phyloP scores from a whole-genome alignment of 2,113 vertebrate genomes.

The Poeciliopsis prolifica region DNA sequence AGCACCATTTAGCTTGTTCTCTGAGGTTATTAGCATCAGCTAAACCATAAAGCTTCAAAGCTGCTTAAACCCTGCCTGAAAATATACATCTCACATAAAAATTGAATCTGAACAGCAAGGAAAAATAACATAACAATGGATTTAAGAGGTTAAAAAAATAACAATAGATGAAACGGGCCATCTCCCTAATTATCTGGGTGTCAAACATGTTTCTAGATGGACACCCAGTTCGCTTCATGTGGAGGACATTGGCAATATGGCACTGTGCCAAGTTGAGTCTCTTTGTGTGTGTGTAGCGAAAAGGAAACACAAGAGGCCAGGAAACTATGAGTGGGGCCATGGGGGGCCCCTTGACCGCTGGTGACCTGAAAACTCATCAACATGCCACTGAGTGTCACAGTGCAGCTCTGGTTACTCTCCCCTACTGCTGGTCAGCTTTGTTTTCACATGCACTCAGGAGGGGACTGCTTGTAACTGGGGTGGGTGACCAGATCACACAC shows the following conservation, averaged over 20 bases:
- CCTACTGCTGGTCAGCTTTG: slow-evolving; percentile 70
- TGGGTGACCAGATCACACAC: slow-evolving; percentile 74
- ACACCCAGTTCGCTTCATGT: slow-evolving; percentile 58
- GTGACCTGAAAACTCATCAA: slow-evolving; percentile 82
- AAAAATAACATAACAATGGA: neutral
- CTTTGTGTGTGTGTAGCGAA: slow-evolving; percentile 81
- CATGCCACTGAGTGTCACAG: slow-evolving; percentile 77
- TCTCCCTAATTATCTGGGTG: slow-evolving; percentile 13
- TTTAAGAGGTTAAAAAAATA: neutral
- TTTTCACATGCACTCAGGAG: slow-evolving; percentile 65
- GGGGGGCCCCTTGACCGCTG: slow-evolving; percentile 76
- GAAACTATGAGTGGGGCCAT: slow-evolving; percentile 65
- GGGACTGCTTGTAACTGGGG: slow-evolving; percentile 66
- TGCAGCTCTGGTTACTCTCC: slow-evolving; percentile 65
- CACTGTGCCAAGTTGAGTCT: slow-evolving; percentile 60
- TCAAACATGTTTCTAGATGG: slow-evolving; percentile 54
- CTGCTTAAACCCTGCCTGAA: neutral
- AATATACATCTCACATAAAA: neutral
- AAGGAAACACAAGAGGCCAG: slow-evolving; percentile 76
- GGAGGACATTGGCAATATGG: slow-evolving; percentile 64
- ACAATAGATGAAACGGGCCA: neutral
- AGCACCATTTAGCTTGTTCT: neutral
- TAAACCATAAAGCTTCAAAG: neutral
- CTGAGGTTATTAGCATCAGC: too few relatives aligned
- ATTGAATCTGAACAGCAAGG: neutral